phyloP scores from a whole-genome alignment of 2,113 vertebrate genomes.

The Nerophis lumbriciformis region DNA sequence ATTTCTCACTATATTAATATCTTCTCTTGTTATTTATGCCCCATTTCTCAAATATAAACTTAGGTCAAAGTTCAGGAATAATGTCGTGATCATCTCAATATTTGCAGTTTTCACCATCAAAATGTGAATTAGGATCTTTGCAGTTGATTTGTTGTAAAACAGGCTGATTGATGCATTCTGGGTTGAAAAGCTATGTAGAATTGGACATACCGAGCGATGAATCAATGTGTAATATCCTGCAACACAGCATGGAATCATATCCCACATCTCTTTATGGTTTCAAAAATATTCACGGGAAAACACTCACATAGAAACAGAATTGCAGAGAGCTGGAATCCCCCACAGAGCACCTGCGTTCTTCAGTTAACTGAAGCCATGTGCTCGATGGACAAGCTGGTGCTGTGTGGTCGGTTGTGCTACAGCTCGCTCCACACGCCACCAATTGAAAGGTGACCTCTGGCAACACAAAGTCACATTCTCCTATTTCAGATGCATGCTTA shows the following conservation, averaged over 20 bases:
- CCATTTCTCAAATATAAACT: no score
- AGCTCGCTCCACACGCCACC: slow-evolving; percentile 41
- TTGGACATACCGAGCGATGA: background rate
- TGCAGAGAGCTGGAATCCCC: slow-evolving; percentile 56
- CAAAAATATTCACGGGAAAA: slow-evolving; percentile 17
- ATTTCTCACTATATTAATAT: no score
- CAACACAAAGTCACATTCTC: slow-evolving; percentile 12
- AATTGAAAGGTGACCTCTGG: slow-evolving; percentile 45
- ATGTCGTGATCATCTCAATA: background rate
- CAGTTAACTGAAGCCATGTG: slow-evolving; percentile 70
- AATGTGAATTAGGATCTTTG: background rate
- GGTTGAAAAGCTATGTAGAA: background rate
- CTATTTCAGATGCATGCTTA: background rate
- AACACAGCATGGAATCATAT: slow-evolving; percentile 11
- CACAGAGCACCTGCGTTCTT: slow-evolving; percentile 62
- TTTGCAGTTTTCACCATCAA: background rate
- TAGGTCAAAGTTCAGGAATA: no score
- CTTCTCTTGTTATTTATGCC: no score
- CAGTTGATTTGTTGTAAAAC: background rate
- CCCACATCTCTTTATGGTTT: slow-evolving; percentile 1
- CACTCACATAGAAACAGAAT: slow-evolving; percentile 12
- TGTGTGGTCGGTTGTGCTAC: slow-evolving; percentile 48
- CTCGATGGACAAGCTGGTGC: slow-evolving; percentile 45
- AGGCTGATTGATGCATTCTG: background rate
- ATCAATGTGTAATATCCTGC: background rate